Evolutionary conservation across 2,797 vertebrate genomes (phyloP).

Genomic region (Crocodylus rhombifer): DNA sequence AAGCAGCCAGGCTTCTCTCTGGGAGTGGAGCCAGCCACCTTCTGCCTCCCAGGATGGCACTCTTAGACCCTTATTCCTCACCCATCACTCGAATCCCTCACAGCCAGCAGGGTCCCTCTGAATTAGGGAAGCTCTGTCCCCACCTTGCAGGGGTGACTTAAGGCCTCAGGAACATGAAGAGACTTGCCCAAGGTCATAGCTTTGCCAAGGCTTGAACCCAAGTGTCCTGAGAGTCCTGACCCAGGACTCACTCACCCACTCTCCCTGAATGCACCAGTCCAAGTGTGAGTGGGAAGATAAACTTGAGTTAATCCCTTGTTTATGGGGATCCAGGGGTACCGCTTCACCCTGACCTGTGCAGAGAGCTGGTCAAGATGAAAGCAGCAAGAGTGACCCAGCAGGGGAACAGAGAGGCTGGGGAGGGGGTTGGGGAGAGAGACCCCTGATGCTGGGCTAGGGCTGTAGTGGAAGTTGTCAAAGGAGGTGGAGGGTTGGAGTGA

Average conservation of each 20-base stretch:
- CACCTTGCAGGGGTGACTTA: background rate
- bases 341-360: background rate
- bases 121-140: background rate
- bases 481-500: background rate
- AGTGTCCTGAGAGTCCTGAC: background rate
- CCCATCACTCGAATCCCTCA: background rate
- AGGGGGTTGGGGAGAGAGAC: background rate
- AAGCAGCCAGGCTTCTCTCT: background rate
- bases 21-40: background rate
- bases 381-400: background rate
- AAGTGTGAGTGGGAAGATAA: background rate
- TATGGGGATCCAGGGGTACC: background rate
- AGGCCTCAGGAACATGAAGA: background rate
- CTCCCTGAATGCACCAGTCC: background rate
- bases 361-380: background rate
- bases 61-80: background rate
- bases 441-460: background rate
- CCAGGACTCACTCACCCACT: no score
- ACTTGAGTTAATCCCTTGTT: background rate
- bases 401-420: background rate
- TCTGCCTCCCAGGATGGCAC: background rate
- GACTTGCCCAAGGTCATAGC: background rate
- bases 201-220: background rate
- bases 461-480: background rate
- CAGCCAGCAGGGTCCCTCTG: fast-evolving